phyloP scores from a whole-genome alignment of 2,113 vertebrate genomes.

The Glareola pratincola region DNA sequence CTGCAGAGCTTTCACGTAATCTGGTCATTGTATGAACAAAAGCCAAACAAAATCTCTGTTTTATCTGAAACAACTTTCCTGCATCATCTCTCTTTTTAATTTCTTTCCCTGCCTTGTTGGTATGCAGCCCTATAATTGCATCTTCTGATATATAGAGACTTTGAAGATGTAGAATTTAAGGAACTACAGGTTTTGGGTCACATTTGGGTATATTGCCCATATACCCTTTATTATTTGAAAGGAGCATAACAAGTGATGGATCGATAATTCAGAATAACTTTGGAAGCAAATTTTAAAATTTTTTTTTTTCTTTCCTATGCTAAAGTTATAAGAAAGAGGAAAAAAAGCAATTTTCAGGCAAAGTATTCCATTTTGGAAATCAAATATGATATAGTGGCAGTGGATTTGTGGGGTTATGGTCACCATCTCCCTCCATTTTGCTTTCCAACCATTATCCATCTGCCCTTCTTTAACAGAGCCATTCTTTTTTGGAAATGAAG shows the following conservation, averaged over 20 bases:
- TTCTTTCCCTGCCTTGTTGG: neutral
- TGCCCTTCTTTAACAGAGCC: neutral
- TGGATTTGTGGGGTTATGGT: neutral
- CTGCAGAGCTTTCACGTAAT: neutral
- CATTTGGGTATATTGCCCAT: neutral
- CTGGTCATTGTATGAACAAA: neutral
- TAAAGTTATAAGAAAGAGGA: neutral
- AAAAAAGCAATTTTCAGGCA: neutral
- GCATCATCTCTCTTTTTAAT: neutral
- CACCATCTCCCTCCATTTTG: neutral
- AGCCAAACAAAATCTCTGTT: neutral
- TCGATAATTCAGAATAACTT: slow-evolving; percentile 3
- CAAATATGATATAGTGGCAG: neutral
- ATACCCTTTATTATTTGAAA: neutral
- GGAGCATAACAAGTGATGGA: neutral
- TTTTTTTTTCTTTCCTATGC: neutral
- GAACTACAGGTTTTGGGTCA: neutral
- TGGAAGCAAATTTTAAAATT: neutral
- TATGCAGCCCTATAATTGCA: neutral
- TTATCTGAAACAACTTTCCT: neutral
- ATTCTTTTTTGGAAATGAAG: neutral
- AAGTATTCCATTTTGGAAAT: neutral
- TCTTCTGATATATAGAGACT: neutral
- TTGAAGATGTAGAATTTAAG: neutral
- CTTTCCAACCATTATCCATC: neutral